These are phyloP conservation scores for Nomada ruficornis DNA, from an alignment of 2,888 invertebrate species.

Conservation along the genomic window DNA sequence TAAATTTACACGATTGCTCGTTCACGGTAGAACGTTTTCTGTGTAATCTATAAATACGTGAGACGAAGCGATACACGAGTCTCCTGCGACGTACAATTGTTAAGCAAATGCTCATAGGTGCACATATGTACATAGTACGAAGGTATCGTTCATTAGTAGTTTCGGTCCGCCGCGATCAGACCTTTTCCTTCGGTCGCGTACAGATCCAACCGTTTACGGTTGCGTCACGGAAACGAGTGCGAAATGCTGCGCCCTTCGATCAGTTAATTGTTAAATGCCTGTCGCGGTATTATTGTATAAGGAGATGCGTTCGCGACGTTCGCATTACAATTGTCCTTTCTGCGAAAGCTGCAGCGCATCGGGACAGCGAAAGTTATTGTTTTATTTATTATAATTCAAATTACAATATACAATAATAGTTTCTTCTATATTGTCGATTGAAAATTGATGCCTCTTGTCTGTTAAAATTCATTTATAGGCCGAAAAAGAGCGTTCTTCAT, in stretches of 20 bases:
- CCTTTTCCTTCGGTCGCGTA: conserved; percentile 23
- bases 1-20: conserved; percentile 55
- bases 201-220: conserved; percentile 1
- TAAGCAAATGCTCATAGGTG: conserved; percentile 4
- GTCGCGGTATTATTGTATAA: not conserved
- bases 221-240: conserved; percentile 20
- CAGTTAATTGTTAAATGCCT: conserved; percentile 18
- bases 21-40: conserved; percentile 41
- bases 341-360: not conserved
- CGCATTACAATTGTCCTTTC: not conserved
- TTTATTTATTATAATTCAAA: too few species aligned
- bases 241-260: conserved; percentile 30
- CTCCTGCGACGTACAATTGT: conserved; percentile 24
- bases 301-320: conserved; percentile 4
- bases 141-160: not conserved
- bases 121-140: not conserved
- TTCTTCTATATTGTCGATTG: too few species aligned
- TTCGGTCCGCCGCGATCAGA: conserved; percentile 27
- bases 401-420: too few species aligned
- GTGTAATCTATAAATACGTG: conserved; percentile 58
- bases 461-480: too few species aligned
- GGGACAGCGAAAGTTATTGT: not conserved
- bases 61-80: conserved; percentile 24
- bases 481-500: too few species aligned
- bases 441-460: too few species aligned